phyloP scores from a whole-genome alignment of 2,113 vertebrate genomes.

The Tachuris rubrigastra region DNA sequence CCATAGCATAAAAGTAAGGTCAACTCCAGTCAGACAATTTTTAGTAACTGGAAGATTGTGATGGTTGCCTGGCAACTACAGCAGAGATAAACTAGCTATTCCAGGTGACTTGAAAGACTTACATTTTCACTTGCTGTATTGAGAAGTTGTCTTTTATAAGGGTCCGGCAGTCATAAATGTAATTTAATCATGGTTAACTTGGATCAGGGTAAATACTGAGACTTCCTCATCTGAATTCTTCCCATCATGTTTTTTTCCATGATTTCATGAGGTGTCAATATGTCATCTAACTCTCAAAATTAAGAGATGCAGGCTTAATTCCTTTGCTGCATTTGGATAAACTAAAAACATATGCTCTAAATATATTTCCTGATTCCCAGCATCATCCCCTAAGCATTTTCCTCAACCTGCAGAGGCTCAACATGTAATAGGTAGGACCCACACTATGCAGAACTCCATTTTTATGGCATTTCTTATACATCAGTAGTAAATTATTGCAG shows the following conservation, averaged over 20 bases:
- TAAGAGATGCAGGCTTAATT: not conserved
- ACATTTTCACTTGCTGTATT: not conserved
- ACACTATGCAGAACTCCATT: not conserved
- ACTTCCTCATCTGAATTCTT: not conserved
- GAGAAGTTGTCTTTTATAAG: not conserved
- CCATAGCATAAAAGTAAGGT: conserved; percentile 51
- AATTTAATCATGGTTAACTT: not conserved
- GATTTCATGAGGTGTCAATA: not conserved
- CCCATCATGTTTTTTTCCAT: not conserved
- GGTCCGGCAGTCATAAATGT: not conserved
- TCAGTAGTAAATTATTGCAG: not conserved
- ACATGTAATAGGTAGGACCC: not conserved
- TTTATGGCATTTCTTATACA: not conserved
- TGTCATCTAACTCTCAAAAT: not conserved
- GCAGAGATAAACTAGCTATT: conserved; percentile 11
- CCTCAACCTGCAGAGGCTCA: not conserved
- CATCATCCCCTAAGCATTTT: not conserved
- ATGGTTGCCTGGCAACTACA: conserved; percentile 50
- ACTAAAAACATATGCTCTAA: not conserved
- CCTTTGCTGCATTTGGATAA: not conserved
- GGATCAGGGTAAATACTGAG: not conserved
- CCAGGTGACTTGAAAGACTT: conserved; percentile 21
- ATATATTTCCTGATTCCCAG: not conserved
- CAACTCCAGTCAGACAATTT: conserved; percentile 54
- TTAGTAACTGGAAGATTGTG: conserved; percentile 54